Conservation (phyloP, 1,140 invertebrate genomes). For the Ips nitidus region DNA sequence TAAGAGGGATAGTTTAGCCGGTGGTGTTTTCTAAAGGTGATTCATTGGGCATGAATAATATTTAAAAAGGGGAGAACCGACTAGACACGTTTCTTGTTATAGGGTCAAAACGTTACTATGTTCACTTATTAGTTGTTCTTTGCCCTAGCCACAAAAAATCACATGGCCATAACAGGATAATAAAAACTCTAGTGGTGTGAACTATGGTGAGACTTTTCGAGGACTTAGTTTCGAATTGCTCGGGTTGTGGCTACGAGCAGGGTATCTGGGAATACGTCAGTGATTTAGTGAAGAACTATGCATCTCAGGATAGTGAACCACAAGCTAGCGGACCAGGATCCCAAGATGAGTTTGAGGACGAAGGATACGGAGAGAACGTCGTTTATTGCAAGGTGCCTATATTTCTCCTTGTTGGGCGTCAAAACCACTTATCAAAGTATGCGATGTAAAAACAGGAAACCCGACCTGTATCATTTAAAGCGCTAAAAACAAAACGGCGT, state of each 20-base stretch:
- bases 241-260: slow-evolving; percentile 38
- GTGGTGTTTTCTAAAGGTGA: slow-evolving; percentile 20
- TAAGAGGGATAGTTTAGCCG: slow-evolving; percentile 14
- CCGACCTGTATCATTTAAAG: slow-evolving; percentile 8
- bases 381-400: slow-evolving; percentile 21
- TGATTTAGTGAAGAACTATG: slow-evolving; percentile 52
- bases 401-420: no score
- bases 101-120: slow-evolving; percentile 9
- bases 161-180: not conserved
- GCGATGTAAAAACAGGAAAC: slow-evolving; percentile 19
- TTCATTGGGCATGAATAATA: slow-evolving; percentile 22
- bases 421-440: no score
- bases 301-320: slow-evolving; percentile 31
- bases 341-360: slow-evolving; percentile 18
- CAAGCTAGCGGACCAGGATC: not conserved
- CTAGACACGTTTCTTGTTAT: slow-evolving; percentile 18
- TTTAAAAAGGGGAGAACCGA: slow-evolving; percentile 16
- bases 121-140: slow-evolving; percentile 6
- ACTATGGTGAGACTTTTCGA: slow-evolving; percentile 48
- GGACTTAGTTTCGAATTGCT: slow-evolving; percentile 42
- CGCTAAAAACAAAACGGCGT: slow-evolving; percentile 20
- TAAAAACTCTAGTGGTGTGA: not conserved
- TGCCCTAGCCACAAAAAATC: not conserved
- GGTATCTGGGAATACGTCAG: slow-evolving; percentile 55
- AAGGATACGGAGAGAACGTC: slow-evolving; percentile 22